phyloP scores from a whole-genome alignment of 2,113 vertebrate species.

The Hemicordylus capensis region DNA sequence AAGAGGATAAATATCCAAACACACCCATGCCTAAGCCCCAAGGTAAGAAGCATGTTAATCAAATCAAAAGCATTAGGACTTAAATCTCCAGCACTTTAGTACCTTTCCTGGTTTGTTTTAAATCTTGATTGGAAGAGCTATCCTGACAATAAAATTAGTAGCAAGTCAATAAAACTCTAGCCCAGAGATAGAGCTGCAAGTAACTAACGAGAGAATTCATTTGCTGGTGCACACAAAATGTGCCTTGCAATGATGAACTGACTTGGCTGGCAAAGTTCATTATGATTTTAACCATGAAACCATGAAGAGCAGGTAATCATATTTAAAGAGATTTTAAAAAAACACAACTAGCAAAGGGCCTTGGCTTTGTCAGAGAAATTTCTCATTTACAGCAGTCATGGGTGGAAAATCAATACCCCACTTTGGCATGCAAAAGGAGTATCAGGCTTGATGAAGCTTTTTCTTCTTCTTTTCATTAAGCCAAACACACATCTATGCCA shows the following conservation, averaged over 20 bases:
- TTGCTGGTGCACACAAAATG: not conserved
- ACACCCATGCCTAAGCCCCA: not conserved
- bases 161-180: constrained; percentile 73
- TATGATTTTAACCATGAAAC: constrained; percentile 61
- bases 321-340: constrained; percentile 76
- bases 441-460: constrained; percentile 56
- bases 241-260: not conserved
- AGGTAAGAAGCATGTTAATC: constrained; percentile 62
- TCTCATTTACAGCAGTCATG: constrained; percentile 74
- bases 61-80: constrained; percentile 63
- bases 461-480: constrained; percentile 32
- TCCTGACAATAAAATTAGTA: constrained; percentile 77
- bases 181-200: constrained; percentile 65
- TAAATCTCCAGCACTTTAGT: constrained; percentile 62
- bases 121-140: constrained; percentile 79
- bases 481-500: constrained; percentile 25
- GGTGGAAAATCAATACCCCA: constrained; percentile 76
- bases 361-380: constrained; percentile 65
- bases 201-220: constrained; percentile 40
- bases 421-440: constrained; percentile 63
- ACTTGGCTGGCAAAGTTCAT: constrained; percentile 66
- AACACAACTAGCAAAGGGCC: constrained; percentile 51
- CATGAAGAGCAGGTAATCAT: constrained; percentile 71
- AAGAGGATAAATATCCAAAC: not conserved
- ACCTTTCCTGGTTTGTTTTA: constrained; percentile 74